Percentiles rank a stretch among this genome's conserved stretches.
phyloP scores from a whole-genome alignment of 2,888 invertebrate species.

The Arge pagana region DNA sequence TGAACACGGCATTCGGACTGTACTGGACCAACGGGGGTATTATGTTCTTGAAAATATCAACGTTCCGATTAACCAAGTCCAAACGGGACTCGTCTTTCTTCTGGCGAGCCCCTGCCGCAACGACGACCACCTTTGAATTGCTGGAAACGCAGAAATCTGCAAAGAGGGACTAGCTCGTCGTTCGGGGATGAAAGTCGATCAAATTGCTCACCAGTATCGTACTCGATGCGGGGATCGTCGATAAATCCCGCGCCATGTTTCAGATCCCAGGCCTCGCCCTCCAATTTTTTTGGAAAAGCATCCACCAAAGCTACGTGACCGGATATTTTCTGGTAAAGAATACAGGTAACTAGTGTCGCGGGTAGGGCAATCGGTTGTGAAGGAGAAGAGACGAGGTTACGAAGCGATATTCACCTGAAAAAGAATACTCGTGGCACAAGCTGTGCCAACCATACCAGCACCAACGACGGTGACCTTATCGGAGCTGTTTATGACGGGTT shows the following conservation, averaged over 20 bases:
- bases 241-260: constrained; percentile 65
- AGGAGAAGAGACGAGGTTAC: background rate
- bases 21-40: constrained; percentile 61
- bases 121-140: constrained; percentile 61
- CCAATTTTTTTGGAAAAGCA: constrained; percentile 64
- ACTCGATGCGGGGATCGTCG: constrained; percentile 61
- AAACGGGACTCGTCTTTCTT: constrained; percentile 61
- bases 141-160: constrained; percentile 60
- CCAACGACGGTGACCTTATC: constrained; percentile 69
- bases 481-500: constrained; percentile 48
- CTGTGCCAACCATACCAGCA: constrained; percentile 68
- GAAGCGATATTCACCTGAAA: constrained; percentile 59
- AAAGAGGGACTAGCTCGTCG: background rate
- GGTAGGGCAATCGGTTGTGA: background rate
- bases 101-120: constrained; percentile 64
- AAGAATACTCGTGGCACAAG: constrained; percentile 64
- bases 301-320: constrained; percentile 67
- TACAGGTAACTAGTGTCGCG: constrained; percentile 5
- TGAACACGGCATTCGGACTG: constrained; percentile 62
- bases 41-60: constrained; percentile 61
- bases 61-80: constrained; percentile 62
- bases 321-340: constrained; percentile 59
- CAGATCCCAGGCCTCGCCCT: constrained; percentile 69
- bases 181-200: background rate
- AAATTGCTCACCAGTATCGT: constrained; percentile 60